Evolutionary conservation across 2,113 vertebrate species (phyloP).

Genomic region (Carettochelys insculpta): DNA sequence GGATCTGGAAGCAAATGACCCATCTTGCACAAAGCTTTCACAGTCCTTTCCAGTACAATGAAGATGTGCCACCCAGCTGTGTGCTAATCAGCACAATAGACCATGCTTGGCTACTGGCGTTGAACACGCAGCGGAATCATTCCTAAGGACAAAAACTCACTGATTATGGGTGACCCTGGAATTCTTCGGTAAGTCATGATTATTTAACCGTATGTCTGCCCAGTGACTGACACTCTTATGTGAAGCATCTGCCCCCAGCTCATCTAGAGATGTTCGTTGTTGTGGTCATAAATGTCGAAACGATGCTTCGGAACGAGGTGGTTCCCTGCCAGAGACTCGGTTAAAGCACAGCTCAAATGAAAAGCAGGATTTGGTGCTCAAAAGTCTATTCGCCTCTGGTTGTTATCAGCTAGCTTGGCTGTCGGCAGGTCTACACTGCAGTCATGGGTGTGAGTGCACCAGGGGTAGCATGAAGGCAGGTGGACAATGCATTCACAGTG

Average conservation of each 20-base stretch:
- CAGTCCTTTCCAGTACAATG: not conserved
- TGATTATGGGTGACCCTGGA: not conserved
- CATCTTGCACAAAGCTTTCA: not conserved
- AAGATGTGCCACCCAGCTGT: not conserved
- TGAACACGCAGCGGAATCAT: not conserved
- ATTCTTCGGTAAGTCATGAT: not conserved
- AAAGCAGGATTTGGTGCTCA: not conserved
- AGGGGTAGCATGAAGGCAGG: rapidly evolving
- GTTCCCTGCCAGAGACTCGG: not conserved
- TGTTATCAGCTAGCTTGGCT: not conserved
- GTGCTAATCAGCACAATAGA: not conserved
- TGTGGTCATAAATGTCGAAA: not conserved
- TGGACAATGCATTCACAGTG: too few species aligned
- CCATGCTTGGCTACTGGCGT: not conserved
- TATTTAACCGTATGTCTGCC: not conserved
- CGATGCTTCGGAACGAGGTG: not conserved
- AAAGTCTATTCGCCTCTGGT: not conserved
- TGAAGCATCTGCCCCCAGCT: not conserved
- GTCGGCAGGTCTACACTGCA: not conserved
- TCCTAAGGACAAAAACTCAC: not conserved
- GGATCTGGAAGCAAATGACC: not conserved
- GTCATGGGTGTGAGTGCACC: not conserved
- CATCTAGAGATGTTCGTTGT: not conserved
- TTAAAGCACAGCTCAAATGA: not conserved
- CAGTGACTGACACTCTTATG: not conserved